Evolutionary conservation across 2,888 invertebrate genomes (phyloP).

Genomic region (Nematopogon swammerdamellus): DNA sequence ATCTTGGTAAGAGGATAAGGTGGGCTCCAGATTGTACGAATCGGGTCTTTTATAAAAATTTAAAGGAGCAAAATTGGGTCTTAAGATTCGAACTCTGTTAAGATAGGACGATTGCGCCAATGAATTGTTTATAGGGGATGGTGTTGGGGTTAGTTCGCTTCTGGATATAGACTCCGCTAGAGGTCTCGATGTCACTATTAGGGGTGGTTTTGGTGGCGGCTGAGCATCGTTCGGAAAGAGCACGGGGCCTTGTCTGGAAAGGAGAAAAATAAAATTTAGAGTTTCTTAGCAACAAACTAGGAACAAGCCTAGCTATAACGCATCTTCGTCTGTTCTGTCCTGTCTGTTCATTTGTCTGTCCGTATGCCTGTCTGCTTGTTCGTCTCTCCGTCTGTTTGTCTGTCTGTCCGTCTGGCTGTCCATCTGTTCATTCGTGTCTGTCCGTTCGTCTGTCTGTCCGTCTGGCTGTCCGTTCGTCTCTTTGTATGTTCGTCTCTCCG

Average conservation of each 20-base stretch:
- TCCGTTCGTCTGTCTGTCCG: no score
- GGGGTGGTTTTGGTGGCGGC: constrained; percentile 30
- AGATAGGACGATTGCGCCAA: constrained; percentile 20
- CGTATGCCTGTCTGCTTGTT: no score
- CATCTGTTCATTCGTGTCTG: no score
- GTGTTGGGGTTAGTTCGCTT: constrained; percentile 27
- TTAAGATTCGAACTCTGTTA: constrained; percentile 13
- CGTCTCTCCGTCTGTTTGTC: no score
- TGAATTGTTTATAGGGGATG: constrained; percentile 18
- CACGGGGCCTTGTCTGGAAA: constrained; percentile 44
- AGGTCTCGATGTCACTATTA: constrained; percentile 42
- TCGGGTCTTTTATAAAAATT: not conserved
- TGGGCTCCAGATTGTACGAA: not conserved
- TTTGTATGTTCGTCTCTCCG: no score
- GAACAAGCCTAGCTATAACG: no score
- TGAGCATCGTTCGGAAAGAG: constrained; percentile 39
- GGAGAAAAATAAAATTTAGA: constrained; percentile 4
- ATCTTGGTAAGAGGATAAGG: no score
- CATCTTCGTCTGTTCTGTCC: no score
- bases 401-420: no score
- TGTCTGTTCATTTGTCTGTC: no score
- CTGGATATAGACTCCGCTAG: constrained; percentile 35
- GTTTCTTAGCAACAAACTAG: no score
- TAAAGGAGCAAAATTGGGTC: constrained; percentile 14
- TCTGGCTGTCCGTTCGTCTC: no score